Evolutionary conservation across 1,140 invertebrate genomes (phyloP).

Genomic region (Microplitis mediator): DNA sequence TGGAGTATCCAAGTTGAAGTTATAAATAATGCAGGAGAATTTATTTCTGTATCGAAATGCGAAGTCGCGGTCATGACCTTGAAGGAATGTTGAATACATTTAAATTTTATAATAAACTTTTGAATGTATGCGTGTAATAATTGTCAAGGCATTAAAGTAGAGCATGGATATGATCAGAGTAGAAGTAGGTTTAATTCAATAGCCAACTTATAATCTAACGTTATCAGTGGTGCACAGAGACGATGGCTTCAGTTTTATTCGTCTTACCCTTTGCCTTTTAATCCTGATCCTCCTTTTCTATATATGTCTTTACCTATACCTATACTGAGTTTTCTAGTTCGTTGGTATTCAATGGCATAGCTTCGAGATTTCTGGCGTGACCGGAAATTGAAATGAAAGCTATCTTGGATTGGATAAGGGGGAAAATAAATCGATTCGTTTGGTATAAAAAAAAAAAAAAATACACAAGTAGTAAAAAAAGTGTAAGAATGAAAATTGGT

Average conservation of each 20-base stretch:
- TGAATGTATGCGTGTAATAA: too few species aligned
- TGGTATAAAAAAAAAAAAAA: constrained; percentile 14
- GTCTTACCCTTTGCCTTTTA: constrained; percentile 29
- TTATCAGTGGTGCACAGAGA: constrained; percentile 27
- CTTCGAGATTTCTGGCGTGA: constrained; percentile 32
- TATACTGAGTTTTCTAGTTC: constrained; percentile 16
- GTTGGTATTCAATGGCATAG: constrained; percentile 33
- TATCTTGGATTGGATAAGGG: constrained; percentile 11
- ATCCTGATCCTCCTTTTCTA: constrained; percentile 17
- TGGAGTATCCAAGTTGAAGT: too few species aligned
- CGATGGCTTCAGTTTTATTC: constrained; percentile 24
- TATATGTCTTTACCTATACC: not conserved
- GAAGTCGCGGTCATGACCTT: too few species aligned
- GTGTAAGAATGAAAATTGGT: not conserved
- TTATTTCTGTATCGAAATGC: too few species aligned
- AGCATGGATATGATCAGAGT: not conserved
- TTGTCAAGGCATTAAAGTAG: too few species aligned
- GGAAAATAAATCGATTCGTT: constrained; percentile 20
- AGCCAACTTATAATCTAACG: constrained; percentile 28
- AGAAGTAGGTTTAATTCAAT: not conserved
- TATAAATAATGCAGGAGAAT: too few species aligned
- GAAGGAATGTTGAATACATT: too few species aligned
- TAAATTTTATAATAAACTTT: too few species aligned
- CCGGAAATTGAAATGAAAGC: constrained; percentile 34
- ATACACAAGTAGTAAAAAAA: not conserved